These are phyloP conservation scores for Lacanobia wlatinum DNA, from an alignment of 2,888 invertebrate genomes.

Conservation along the genomic window DNA sequence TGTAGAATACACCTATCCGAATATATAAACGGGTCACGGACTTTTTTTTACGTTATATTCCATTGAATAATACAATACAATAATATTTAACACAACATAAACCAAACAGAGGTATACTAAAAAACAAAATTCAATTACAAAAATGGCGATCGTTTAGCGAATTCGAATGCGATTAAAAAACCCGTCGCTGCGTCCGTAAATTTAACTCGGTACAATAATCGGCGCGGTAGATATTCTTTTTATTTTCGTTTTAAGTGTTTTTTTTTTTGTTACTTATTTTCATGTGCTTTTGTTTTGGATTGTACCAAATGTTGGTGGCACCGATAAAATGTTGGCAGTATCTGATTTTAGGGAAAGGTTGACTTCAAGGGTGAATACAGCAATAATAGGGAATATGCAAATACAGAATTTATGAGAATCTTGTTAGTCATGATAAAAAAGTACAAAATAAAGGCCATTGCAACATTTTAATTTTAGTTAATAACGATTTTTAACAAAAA, in stretches of 20 bases:
- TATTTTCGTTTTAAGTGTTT: slow-evolving; percentile 42
- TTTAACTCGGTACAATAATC: slow-evolving; percentile 59
- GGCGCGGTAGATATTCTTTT: slow-evolving; percentile 51
- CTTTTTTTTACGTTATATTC: slow-evolving; percentile 22
- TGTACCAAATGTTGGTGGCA: slow-evolving; percentile 3
- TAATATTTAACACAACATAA: slow-evolving; percentile 55
- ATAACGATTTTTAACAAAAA: too few species aligned
- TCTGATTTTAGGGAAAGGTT: neutral
- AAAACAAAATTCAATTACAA: slow-evolving; percentile 71
- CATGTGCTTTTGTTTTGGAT: slow-evolving; percentile 41
- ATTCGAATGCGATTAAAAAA: slow-evolving; percentile 73
- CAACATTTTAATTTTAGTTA: too few species aligned
- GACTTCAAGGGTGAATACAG: too few species aligned
- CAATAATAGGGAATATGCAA: too few species aligned
- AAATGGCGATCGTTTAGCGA: slow-evolving; percentile 72
- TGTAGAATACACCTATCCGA: slow-evolving; percentile 2
- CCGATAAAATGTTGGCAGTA: neutral
- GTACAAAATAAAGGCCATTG: too few species aligned
- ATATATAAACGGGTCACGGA: slow-evolving; percentile 11
- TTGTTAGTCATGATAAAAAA: too few species aligned
- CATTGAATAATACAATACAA: slow-evolving; percentile 36
- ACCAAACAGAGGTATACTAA: slow-evolving; percentile 49
- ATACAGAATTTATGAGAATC: too few species aligned
- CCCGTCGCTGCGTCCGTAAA: slow-evolving; percentile 60
- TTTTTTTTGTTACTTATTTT: slow-evolving; percentile 37